Evolutionary conservation across 2,888 invertebrate species (phyloP).

Genomic region (Vesta saturnalis): DNA sequence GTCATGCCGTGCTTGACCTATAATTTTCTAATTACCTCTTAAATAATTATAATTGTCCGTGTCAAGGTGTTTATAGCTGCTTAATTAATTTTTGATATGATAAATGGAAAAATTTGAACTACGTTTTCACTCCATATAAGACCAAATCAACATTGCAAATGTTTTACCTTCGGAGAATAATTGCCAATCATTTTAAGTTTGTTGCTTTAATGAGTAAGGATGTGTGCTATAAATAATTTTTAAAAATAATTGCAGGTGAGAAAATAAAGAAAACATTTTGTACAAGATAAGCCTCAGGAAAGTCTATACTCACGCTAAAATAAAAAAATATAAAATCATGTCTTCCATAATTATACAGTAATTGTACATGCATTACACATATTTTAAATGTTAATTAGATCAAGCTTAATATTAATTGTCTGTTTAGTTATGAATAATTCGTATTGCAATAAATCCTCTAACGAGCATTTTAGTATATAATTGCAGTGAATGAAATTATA

Average conservation of each 20-base stretch:
- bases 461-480: too few relatives aligned
- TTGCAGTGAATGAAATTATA: too few relatives aligned
- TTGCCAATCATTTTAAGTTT: neutral
- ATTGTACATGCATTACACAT: too few relatives aligned
- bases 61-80: conserved; percentile 26
- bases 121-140: conserved; percentile 49
- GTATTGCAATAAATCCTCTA: too few relatives aligned
- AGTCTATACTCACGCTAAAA: too few relatives aligned
- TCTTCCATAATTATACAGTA: too few relatives aligned
- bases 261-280: too few relatives aligned
- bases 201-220: neutral
- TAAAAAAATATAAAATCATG: too few relatives aligned
- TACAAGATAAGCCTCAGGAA: too few relatives aligned
- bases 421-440: too few relatives aligned
- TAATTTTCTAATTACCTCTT: conserved; percentile 30
- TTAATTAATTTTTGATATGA: conserved; percentile 27
- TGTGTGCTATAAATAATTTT: neutral
- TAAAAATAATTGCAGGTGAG: neutral
- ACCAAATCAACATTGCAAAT: conserved; percentile 23
- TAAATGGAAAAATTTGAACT: conserved; percentile 38
- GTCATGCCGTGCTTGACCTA: conserved; percentile 7
- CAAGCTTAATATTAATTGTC: too few relatives aligned
- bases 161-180: conserved; percentile 9
- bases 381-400: too few relatives aligned
- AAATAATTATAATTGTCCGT: conserved; percentile 26